phyloP scores from a whole-genome alignment of 2,113 vertebrate species.

The Tragelaphus buxtoni region DNA sequence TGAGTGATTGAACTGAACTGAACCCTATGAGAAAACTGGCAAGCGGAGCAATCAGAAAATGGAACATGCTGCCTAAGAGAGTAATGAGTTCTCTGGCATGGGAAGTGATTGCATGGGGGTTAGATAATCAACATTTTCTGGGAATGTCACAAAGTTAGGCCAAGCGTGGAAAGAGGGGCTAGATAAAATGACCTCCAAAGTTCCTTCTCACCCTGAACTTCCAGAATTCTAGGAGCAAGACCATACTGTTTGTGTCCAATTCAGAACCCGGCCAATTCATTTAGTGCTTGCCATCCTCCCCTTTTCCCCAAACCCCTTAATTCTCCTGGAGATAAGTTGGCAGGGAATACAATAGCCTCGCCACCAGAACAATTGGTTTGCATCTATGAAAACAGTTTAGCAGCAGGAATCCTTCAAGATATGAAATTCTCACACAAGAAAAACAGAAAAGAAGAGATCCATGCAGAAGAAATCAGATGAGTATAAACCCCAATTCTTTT shows the following conservation, averaged over 20 bases:
- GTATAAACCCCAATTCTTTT: not conserved
- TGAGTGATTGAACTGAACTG: not conserved
- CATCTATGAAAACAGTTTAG: slow-evolving; percentile 55
- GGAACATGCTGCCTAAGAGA: not conserved
- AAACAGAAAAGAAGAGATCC: slow-evolving; percentile 20
- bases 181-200: slow-evolving; percentile 15
- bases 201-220: not conserved
- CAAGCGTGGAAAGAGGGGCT: not conserved
- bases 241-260: fast-evolving
- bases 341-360: slow-evolving; percentile 28
- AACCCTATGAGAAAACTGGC: not conserved
- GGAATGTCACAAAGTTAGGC: slow-evolving; percentile 3
- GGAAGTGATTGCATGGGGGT: not conserved
- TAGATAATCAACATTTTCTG: not conserved
- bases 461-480: not conserved
- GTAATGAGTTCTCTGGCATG: not conserved
- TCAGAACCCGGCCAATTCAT: not conserved
- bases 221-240: not conserved
- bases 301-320: not conserved
- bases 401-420: slow-evolving; percentile 62
- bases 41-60: not conserved
- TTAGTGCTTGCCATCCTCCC: not conserved
- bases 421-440: slow-evolving; percentile 45
- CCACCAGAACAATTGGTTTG: not conserved
- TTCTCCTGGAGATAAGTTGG: slow-evolving; percentile 8